Conservation (phyloP, 2,888 invertebrate genomes). For the Erebia palarica region DNA sequence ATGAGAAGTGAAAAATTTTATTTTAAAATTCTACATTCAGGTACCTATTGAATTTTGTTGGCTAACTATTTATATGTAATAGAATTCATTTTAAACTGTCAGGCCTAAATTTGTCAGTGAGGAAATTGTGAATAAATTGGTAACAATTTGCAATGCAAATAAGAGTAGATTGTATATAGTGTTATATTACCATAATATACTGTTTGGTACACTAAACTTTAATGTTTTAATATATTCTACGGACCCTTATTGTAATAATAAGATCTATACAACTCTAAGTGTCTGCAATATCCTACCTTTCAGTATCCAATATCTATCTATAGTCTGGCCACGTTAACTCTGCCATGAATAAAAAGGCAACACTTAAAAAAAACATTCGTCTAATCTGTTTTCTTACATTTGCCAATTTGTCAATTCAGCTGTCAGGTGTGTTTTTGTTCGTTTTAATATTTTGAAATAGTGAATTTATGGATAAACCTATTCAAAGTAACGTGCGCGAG, state of each 20-base stretch:
- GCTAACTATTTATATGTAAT: neutral
- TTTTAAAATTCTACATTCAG: neutral
- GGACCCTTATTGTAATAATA: neutral
- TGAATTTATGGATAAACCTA: too few species aligned
- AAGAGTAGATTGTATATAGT: neutral
- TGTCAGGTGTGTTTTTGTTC: too few species aligned
- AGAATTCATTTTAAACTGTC: neutral
- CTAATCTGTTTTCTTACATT: too few species aligned
- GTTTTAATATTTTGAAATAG: too few species aligned
- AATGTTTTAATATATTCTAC: constrained; percentile 13
- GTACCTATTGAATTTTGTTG: neutral
- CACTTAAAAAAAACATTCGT: too few species aligned
- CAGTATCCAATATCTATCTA: too few species aligned
- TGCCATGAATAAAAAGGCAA: too few species aligned
- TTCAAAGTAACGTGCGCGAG: too few species aligned
- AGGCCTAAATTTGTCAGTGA: neutral
- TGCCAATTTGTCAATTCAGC: too few species aligned
- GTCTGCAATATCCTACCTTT: neutral
- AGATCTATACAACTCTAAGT: neutral
- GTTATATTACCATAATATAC: neutral
- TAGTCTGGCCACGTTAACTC: too few species aligned
- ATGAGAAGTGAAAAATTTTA: neutral
- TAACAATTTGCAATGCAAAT: constrained; percentile 19
- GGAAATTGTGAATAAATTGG: constrained; percentile 3
- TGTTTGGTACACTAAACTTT: neutral